Conservation (phyloP, 1,140 invertebrate species). For the Archivesica marissinica region DNA sequence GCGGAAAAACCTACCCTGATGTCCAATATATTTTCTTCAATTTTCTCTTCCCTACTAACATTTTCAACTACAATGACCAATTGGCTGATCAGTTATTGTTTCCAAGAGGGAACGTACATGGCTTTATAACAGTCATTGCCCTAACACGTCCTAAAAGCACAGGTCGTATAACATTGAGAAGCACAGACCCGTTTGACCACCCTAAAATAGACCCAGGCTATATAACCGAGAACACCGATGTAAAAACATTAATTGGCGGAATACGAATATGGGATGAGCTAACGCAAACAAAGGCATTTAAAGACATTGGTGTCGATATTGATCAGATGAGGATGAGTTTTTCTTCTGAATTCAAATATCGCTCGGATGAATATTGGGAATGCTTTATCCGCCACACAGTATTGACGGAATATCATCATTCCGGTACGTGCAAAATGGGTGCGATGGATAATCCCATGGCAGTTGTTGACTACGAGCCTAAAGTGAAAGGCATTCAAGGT, state of each 20-base stretch:
- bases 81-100: slow-evolving; percentile 3
- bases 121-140: neutral
- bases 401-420: slow-evolving; percentile 86
- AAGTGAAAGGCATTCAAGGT: slow-evolving; percentile 69
- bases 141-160: slow-evolving; percentile 69
- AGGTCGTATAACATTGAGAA: slow-evolving; percentile 74
- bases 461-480: slow-evolving; percentile 90
- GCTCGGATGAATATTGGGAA: slow-evolving; percentile 62
- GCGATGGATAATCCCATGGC: slow-evolving; percentile 88
- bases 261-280: slow-evolving; percentile 21
- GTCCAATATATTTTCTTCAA: slow-evolving; percentile 15
- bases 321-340: slow-evolving; percentile 85
- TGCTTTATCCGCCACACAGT: slow-evolving; percentile 86
- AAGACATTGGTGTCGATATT: slow-evolving; percentile 38
- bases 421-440: slow-evolving; percentile 91
- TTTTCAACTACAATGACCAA: neutral
- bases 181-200: slow-evolving; percentile 89
- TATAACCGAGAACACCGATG: slow-evolving; percentile 63
- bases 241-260: slow-evolving; percentile 61
- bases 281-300: slow-evolving; percentile 47
- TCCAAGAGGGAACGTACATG: neutral
- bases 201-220: slow-evolving; percentile 91
- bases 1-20: neutral
- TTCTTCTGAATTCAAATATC: slow-evolving; percentile 88
- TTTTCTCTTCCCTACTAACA: slow-evolving; percentile 84